These are phyloP conservation scores for Oreochromis grahami DNA, from an alignment of 2,797 vertebrate genomes.

Conservation along the genomic window DNA sequence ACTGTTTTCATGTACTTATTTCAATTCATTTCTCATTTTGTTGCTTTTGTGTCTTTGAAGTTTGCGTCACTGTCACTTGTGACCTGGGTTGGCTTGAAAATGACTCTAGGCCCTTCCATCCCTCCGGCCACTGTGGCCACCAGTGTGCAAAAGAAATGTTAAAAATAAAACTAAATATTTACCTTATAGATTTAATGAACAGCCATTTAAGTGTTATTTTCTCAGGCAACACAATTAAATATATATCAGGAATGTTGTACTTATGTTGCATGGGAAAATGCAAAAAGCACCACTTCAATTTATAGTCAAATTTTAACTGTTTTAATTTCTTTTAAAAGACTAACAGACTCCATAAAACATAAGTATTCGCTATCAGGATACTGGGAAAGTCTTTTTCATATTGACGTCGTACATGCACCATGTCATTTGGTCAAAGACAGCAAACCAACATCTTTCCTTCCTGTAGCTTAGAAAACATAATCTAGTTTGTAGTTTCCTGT, in stretches of 20 bases:
- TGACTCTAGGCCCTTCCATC: background rate
- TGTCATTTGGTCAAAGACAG: background rate
- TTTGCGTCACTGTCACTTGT: background rate
- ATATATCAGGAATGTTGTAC: background rate
- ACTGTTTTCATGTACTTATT: background rate
- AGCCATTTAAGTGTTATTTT: no score
- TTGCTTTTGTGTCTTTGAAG: background rate
- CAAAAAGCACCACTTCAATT: background rate
- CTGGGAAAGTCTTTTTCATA: background rate
- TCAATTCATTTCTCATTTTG: background rate
- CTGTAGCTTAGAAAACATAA: background rate
- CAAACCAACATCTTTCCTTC: background rate
- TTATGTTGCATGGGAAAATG: background rate
- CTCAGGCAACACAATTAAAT: no score
- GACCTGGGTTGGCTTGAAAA: background rate
- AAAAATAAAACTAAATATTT: background rate
- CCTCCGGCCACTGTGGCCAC: rapidly evolving
- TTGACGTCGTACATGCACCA: background rate
- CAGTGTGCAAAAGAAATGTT: background rate
- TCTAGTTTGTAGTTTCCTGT: background rate
- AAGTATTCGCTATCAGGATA: background rate
- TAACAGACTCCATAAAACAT: background rate
- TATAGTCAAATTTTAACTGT: background rate
- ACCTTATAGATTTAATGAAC: no score
- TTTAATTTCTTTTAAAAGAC: background rate